phyloP scores from a whole-genome alignment of 2,888 invertebrate species.

The Diogma glabrata region DNA sequence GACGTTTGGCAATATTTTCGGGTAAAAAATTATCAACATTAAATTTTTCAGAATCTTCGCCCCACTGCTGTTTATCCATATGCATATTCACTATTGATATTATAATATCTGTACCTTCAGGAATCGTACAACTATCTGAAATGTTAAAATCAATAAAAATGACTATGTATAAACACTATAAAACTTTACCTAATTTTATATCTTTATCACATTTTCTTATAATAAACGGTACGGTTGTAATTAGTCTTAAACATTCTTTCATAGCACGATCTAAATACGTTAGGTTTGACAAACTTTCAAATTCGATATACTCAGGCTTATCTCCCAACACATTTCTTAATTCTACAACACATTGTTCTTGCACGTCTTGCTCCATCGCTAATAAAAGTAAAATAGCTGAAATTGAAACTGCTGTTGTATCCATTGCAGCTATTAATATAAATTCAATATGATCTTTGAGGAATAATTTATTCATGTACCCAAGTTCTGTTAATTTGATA shows the following conservation, averaged over 20 bases:
- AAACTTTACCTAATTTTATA: conserved; percentile 1
- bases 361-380: background rate
- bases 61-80: background rate
- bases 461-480: background rate
- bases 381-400: background rate
- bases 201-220: background rate
- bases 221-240: background rate
- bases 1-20: conserved; percentile 1
- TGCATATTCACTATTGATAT: background rate
- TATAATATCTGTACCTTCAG: background rate
- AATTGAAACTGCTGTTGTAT: background rate
- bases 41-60: background rate
- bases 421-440: background rate
- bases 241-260: background rate
- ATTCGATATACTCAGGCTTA: background rate
- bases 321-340: background rate
- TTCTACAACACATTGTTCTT: background rate
- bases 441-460: background rate
- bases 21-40: conserved; percentile 2
- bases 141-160: no score
- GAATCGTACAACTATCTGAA: background rate
- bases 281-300: background rate
- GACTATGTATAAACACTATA: no score
- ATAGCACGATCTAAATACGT: background rate
- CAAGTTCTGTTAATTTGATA: background rate